Conservation (phyloP, 2,888 invertebrate species). For the Plebejus melissa region DNA sequence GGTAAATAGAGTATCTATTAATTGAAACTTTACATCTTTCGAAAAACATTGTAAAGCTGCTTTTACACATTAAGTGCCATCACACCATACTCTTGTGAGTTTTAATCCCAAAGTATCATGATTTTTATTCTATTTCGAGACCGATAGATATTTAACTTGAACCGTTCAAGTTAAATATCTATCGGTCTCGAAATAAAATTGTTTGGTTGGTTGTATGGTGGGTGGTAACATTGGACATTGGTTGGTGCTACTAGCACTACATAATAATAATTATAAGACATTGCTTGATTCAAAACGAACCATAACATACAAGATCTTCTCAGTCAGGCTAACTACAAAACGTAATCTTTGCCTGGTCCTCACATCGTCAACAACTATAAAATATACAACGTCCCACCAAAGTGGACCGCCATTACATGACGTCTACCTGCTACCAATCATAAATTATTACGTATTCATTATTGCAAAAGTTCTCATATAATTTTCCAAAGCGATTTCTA, state of each 20-base stretch:
- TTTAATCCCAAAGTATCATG: background rate
- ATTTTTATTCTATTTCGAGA: background rate
- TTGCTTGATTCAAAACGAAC: background rate
- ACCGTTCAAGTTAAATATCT: no score
- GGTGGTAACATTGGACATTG: no score
- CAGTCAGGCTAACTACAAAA: slow-evolving; percentile 38
- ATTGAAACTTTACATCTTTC: background rate
- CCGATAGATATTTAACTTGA: background rate
- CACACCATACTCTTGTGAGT: background rate
- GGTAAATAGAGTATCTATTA: background rate
- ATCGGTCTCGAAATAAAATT: no score
- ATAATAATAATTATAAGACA: background rate
- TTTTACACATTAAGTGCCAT: background rate
- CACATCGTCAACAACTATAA: slow-evolving; percentile 43
- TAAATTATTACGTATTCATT: slow-evolving; percentile 37
- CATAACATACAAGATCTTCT: background rate
- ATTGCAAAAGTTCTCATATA: slow-evolving; percentile 31
- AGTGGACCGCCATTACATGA: slow-evolving; percentile 60
- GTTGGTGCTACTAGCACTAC: no score
- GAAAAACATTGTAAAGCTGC: background rate
- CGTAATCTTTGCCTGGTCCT: slow-evolving; percentile 47
- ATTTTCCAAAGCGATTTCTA: slow-evolving; percentile 25
- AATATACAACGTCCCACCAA: slow-evolving; percentile 55
- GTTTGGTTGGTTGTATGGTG: no score
- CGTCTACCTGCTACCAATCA: slow-evolving; percentile 37